Evolutionary conservation across 2,113 vertebrate species (phyloP).

Genomic region (Lota lota): DNA sequence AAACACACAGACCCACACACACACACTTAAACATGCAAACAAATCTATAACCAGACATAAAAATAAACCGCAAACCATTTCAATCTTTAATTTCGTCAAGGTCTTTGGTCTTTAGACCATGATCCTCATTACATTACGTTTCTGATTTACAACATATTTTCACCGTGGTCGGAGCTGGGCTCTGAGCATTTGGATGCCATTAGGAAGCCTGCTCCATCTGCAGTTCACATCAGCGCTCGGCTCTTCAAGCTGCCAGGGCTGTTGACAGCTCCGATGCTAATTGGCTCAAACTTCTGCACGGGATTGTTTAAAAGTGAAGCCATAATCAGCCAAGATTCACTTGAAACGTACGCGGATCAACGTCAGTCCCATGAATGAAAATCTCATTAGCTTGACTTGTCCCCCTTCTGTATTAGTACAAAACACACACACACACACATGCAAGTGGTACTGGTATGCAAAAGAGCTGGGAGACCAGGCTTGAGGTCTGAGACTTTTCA

Average conservation of each 20-base stretch:
- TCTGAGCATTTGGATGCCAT: slow-evolving; percentile 25
- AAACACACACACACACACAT: background rate
- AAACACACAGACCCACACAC: background rate
- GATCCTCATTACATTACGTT: slow-evolving; percentile 10
- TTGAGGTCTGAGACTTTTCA: slow-evolving; percentile 1
- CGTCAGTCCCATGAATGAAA: slow-evolving; percentile 15
- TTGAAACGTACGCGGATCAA: slow-evolving; percentile 15
- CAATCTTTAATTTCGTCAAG: too few relatives aligned
- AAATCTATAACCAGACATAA: too few relatives aligned
- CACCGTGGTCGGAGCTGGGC: slow-evolving; percentile 26
- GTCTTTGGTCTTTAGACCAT: background rate
- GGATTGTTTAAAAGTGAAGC: slow-evolving; percentile 29
- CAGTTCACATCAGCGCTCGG: slow-evolving; percentile 24
- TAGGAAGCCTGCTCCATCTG: slow-evolving; percentile 47
- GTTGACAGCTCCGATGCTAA: slow-evolving; percentile 42
- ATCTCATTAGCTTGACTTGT: slow-evolving; percentile 14
- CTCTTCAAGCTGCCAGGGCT: slow-evolving; percentile 28
- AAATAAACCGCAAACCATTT: too few relatives aligned
- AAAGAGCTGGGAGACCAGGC: slow-evolving; percentile 13
- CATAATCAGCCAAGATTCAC: slow-evolving; percentile 6
- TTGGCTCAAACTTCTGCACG: slow-evolving; percentile 42
- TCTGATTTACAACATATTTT: slow-evolving; percentile 36
- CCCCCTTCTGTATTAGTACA: slow-evolving; percentile 18
- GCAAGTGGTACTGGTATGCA: too few relatives aligned
- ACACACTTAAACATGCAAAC: background rate